Evolutionary conservation across 2,797 vertebrate genomes (phyloP), one percentile per base, ranked within the genome.

Genomic region (Nannoperca australis): DNA sequence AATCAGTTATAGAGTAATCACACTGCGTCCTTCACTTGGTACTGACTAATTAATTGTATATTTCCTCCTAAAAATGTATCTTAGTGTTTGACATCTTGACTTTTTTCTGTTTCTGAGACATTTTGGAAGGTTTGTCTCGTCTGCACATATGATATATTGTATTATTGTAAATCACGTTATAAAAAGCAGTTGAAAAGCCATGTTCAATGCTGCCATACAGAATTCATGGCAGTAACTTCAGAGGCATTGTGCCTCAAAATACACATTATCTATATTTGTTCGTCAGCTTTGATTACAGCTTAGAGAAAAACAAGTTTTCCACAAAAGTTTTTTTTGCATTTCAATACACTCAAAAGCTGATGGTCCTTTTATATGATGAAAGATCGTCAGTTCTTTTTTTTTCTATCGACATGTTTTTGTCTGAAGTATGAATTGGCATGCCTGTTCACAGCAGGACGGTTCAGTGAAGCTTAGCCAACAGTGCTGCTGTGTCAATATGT

Each of bases 401-500:
- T 44, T 12, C 22, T 5, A 12, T 27, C 1, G 0, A 38, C 18
- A 45, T 75, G 51, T 73, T 83, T 83, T 82, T 83, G 45, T 85
- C 40, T 91, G 79, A 88, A 84, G 73, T 73, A 5, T 55, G 20
- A 77, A 69, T 75, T 92, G 87, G 89, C 88, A 70, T 5, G 50
- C 7, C 49, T 27, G 72, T 67, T 84, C 85, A 88, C 49, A 30
- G 53, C 49, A 63, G 38, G 44, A 44, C 3, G 65, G 82, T 82
- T 70, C 78, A 90, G 80, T 91, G 88, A 90, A 90, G 83, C 66
- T 15, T 20, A 65, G 90, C 93, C 91, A 92, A 76, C 53, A 22
- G 45, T 58, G 64, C 27, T 68, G 63, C 85, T 56, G 67, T 62
- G 78, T 83, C 83, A 84, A 73, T 65, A 83, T 85, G 83, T 74